Conservation (phyloP, 1,140 invertebrate genomes). For the Acromyrmex charruanus region DNA sequence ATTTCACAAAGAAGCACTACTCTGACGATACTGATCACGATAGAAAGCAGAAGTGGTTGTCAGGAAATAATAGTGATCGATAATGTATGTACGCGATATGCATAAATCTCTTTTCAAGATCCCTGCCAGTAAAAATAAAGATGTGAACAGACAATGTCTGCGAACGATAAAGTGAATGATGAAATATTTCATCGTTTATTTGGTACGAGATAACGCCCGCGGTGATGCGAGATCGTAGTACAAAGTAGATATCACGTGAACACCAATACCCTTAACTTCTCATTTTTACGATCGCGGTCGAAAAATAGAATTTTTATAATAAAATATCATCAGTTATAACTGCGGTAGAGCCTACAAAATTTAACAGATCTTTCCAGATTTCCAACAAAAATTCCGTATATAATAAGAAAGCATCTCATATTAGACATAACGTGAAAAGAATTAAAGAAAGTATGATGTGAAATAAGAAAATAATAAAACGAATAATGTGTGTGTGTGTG, state of each 20-base stretch:
- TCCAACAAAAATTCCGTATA: not conserved
- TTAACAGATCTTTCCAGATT: constrained; percentile 1
- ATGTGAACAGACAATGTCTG: constrained; percentile 32
- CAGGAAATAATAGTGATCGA: constrained; percentile 22
- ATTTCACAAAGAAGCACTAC: not conserved
- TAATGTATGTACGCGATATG: constrained; percentile 12
- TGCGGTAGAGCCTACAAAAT: not conserved
- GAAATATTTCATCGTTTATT: constrained; percentile 43
- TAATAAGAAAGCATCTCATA: not conserved
- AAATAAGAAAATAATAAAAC: not conserved
- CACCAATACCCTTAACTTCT: constrained; percentile 8
- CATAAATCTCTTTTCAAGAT: constrained; percentile 22
- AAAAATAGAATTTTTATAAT: constrained; percentile 18
- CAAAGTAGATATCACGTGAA: constrained; percentile 30
- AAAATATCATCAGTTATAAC: not conserved
- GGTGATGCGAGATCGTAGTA: not conserved
- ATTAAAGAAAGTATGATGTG: not conserved
- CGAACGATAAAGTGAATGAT: constrained; percentile 28
- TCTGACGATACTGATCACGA: constrained; percentile 11
- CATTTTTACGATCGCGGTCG: not conserved
- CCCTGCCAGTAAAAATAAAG: constrained; percentile 14
- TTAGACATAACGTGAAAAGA: not conserved
- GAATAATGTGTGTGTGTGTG: not conserved
- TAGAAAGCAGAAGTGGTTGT: constrained; percentile 23
- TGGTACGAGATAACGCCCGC: constrained; percentile 11